These are phyloP conservation scores for Athene noctua DNA, from an alignment of 2,113 vertebrate species.

Conservation along the genomic window DNA sequence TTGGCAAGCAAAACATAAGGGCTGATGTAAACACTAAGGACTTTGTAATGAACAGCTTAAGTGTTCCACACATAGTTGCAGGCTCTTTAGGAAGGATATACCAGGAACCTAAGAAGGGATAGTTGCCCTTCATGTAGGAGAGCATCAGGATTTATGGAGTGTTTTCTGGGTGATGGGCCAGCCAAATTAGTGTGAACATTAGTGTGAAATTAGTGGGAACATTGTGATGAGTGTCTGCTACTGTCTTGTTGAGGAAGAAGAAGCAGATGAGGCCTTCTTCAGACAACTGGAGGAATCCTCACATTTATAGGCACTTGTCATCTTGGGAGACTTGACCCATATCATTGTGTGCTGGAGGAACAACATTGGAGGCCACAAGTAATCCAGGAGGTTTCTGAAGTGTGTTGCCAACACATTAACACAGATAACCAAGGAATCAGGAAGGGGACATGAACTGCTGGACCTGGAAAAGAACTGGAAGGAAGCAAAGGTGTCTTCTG, in stretches of 20 bases:
- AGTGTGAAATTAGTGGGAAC: not conserved
- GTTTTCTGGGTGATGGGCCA: not conserved
- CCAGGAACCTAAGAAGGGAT: accelerated
- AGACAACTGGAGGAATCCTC: not conserved
- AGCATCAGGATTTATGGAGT: not conserved
- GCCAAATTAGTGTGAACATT: not conserved
- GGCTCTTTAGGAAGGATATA: not conserved
- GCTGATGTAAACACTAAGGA: not conserved
- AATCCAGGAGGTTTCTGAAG: not conserved
- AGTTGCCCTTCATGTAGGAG: not conserved
- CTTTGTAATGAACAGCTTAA: not conserved
- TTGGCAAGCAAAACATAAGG: not conserved
- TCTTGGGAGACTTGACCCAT: not conserved
- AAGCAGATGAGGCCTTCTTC: not conserved
- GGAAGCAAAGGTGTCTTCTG: not conserved
- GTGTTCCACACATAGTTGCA: not conserved
- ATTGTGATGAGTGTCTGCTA: not conserved
- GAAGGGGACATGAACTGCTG: not conserved
- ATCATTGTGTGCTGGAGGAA: not conserved
- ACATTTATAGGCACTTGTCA: accelerated
- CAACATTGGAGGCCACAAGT: not conserved
- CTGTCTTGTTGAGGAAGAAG: not conserved
- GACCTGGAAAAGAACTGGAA: not conserved
- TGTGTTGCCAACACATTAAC: not conserved
- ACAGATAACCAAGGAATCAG: not conserved